Base-by-base conservation (phyloP, 2,113 vertebrate species). In the Eulemur macaco region DNA sequence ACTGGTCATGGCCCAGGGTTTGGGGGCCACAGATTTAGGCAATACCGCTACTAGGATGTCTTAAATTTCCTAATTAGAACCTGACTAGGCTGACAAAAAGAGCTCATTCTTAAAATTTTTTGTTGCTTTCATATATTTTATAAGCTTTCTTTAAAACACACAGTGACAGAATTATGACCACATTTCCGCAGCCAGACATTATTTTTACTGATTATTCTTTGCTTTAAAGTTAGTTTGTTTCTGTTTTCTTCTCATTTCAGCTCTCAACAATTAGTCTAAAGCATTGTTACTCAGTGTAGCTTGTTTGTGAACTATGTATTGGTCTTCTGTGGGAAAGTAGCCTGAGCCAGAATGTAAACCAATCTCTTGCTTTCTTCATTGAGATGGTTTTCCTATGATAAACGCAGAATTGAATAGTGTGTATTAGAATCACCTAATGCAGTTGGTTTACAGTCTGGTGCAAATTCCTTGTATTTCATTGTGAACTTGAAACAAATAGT, bases 161-260 rank as follows among this genome's bases (percentile, higher is more conserved):
- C 6, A 12, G 39, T 74, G 64, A 82, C 58, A 3, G 60, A 86
- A 77, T 93, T 91, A 89, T 50, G 37, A 68, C 54, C 64, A 71
- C 31, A 80, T 96, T 85, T 86, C n/a, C 69, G 63, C 54, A 96
- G 37, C 52, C 69, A 89, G 73, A 88, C 39, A 29, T 95, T 88
- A 88, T 73, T 91, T 96, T 96, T 89, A 82, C 27, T 56, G 93
- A 77, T 91, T 83, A 68, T 89, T 89, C 20, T 95, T 96, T 84
- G 20, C 11, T 93, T 94, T 92, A 68, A 94, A 86, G 17, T 89
- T 60, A 68, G 1, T n/a, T 68, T 12, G 5, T 54, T 25, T 13
- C 17, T 7, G 42, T 39, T 29, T 29, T 14, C 18, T 1, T 63
- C 34, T 84, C 20, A 47, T 91, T 94, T 89, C 50, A 68, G 8